phyloP scores from a whole-genome alignment of 2,888 invertebrate genomes.

The Petrophora chlorosata region DNA sequence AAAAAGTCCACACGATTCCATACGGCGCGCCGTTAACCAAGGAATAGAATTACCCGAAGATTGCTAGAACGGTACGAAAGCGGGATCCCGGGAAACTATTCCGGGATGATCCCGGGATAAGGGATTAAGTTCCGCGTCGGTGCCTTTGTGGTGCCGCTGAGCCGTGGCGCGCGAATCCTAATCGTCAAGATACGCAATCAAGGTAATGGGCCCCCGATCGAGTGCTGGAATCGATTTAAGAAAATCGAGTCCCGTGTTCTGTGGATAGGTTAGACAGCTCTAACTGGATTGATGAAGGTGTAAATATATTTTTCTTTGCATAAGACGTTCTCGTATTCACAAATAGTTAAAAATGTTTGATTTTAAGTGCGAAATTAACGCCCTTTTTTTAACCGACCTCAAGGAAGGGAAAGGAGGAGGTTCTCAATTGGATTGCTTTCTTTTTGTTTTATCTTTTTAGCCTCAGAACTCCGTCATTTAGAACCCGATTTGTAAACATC shows the following conservation, averaged over 20 bases:
- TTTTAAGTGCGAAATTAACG: no score
- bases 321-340: no score
- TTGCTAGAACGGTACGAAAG: conserved; percentile 11
- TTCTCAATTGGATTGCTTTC: no score
- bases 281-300: background rate
- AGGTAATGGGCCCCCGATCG: conserved; percentile 31
- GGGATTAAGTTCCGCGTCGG: conserved; percentile 66
- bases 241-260: conserved; percentile 9
- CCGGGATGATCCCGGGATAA: conserved; percentile 30
- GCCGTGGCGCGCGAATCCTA: conserved; percentile 56
- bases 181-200: conserved; percentile 72
- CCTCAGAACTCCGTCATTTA: no score
- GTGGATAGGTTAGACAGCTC: background rate
- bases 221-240: conserved; percentile 30
- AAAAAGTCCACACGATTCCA: conserved; percentile 15
- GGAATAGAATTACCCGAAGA: conserved; percentile 23
- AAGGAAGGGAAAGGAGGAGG: no score
- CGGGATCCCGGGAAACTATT: conserved; percentile 5
- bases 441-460: no score
- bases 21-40: conserved; percentile 11
- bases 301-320: no score
- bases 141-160: conserved; percentile 56
- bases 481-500: no score
- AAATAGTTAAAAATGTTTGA: no score
- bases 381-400: no score